A percentile compares a stretch with the other conserved stretches of the same genome.
Evolutionary conservation across 1,140 invertebrate genomes (phyloP).

Genomic region (Drosophila virilis): DNA sequence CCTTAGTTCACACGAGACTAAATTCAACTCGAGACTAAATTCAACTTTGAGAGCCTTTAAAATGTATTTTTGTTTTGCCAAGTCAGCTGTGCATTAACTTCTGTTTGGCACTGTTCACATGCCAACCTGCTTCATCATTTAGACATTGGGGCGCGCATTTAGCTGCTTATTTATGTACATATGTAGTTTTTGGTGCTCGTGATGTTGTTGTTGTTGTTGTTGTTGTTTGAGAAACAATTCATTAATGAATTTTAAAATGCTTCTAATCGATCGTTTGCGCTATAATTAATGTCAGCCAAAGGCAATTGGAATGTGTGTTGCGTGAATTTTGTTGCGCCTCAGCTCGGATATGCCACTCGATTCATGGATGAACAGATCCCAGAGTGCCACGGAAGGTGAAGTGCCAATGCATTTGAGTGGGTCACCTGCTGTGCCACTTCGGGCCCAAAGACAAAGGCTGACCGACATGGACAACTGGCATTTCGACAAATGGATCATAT

Average conservation of each 20-base stretch:
- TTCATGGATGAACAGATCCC: conserved; percentile 35
- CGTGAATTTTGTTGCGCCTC: conserved; percentile 49
- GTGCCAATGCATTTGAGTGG: neutral
- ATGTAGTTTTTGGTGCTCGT: conserved; percentile 28
- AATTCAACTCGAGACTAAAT: too few relatives aligned
- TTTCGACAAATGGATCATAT: neutral
- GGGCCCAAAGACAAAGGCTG: neutral
- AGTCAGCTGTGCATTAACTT: conserved; percentile 14
- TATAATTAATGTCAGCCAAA: conserved; percentile 77
- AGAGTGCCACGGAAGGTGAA: neutral
- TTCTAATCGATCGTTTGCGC: conserved; percentile 80
- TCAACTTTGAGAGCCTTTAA: too few relatives aligned
- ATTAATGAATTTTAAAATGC: conserved; percentile 82
- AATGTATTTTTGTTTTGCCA: neutral
- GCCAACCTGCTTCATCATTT: conserved; percentile 48
- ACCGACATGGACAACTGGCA: conserved; percentile 7
- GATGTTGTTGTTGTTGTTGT: conserved; percentile 40
- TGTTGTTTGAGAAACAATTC: conserved; percentile 77
- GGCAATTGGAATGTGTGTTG: conserved; percentile 75
- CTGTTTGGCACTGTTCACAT: conserved; percentile 37
- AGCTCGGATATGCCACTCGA: conserved; percentile 33
- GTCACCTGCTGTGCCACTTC: conserved; percentile 14
- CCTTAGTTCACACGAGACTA: too few relatives aligned
- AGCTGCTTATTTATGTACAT: conserved; percentile 76
- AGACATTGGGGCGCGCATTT: conserved; percentile 61